phyloP scores from a whole-genome alignment of 2,797 vertebrate species.

The Parotocinclus haroldoi region DNA sequence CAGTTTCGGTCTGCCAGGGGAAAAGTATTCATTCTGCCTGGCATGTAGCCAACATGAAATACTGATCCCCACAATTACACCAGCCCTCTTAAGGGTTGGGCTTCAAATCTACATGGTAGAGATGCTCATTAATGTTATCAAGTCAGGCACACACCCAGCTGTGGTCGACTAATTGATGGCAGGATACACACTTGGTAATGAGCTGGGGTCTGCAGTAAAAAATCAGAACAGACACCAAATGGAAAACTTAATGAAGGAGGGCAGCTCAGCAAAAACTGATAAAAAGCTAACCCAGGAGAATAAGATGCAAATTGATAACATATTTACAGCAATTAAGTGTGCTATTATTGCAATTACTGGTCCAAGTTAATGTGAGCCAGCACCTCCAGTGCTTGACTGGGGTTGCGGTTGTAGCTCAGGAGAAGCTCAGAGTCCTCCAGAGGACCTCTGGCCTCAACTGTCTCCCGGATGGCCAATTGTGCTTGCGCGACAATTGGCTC shows the following conservation, averaged over 20 bases:
- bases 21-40: conserved; percentile 31
- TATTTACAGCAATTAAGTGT: no score
- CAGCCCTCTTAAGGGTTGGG: conserved; percentile 40
- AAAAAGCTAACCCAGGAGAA: neutral
- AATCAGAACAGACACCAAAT: conserved; percentile 1
- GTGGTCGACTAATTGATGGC: conserved; percentile 43
- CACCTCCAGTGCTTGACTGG: no score
- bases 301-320: neutral
- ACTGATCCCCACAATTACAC: conserved; percentile 56
- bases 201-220: conserved; percentile 1
- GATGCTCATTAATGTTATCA: no score
- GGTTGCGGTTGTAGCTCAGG: no score
- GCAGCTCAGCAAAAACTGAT: conserved; percentile 12
- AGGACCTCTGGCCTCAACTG: no score
- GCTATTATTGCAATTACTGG: no score
- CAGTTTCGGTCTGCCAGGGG: conserved; percentile 9
- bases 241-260: conserved; percentile 6
- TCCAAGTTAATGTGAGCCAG: no score
- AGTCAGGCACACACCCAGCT: conserved; percentile 57
- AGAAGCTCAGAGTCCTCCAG: no score
- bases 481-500: no score
- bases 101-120: conserved; percentile 42
- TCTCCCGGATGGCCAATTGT: no score
- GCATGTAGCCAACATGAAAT: conserved; percentile 10
- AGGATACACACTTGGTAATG: conserved; percentile 26